A percentile compares a stretch with the other conserved stretches of the same genome.
Conservation (phyloP, 2,113 vertebrate species). For the Siniperca knerii region DNA sequence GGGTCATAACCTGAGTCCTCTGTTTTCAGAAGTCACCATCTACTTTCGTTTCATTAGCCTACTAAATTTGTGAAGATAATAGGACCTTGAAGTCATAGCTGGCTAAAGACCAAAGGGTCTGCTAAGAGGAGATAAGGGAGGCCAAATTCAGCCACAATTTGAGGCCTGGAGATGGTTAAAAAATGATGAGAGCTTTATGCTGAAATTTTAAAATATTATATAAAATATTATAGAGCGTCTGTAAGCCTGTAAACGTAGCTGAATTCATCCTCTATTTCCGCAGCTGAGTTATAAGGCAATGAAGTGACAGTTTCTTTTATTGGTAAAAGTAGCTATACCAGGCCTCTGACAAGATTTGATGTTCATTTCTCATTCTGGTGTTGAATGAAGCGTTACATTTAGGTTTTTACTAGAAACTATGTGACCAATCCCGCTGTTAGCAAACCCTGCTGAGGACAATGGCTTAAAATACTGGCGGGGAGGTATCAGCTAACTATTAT, state of each 20-base stretch:
- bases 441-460: background rate
- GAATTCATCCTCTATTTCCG: background rate
- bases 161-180: background rate
- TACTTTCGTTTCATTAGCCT: background rate
- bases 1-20: background rate
- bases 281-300: background rate
- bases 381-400: background rate
- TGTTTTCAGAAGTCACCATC: background rate
- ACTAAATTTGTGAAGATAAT: background rate
- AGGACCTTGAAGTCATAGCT: background rate
- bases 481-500: background rate
- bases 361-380: background rate
- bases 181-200: background rate
- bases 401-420: background rate
- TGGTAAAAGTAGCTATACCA: background rate
- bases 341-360: background rate
- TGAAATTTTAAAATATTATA: background rate
- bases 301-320: background rate
- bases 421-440: background rate
- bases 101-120: background rate
- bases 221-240: background rate
- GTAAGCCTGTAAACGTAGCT: background rate
- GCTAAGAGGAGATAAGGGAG: slow-evolving; percentile 17
- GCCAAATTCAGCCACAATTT: background rate
- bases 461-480: background rate